Percentiles rank a stretch among this genome's conserved stretches.
Evolutionary conservation across 2,113 vertebrate species (phyloP).

Genomic region (Daphoenositta chrysoptera): DNA sequence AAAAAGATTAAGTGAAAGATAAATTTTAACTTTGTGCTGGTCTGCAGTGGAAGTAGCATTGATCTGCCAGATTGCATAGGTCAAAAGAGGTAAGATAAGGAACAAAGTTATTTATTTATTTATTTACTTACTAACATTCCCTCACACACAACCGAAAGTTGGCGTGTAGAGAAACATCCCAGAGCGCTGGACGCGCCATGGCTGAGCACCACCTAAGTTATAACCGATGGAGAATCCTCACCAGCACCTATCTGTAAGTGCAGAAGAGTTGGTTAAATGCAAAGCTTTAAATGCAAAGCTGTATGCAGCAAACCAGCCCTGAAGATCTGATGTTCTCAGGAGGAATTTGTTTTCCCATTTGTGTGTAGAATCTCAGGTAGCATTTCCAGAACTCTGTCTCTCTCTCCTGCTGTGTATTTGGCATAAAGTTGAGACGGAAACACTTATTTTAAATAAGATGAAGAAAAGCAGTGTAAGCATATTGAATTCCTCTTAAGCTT

Average conservation of each 20-base stretch:
- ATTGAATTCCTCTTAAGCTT: conserved; percentile 16
- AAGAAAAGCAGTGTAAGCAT: not conserved
- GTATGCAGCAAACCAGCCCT: not conserved
- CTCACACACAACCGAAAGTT: not conserved
- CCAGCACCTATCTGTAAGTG: not conserved
- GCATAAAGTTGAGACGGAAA: not conserved
- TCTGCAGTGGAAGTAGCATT: not conserved
- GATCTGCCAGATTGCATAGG: not conserved
- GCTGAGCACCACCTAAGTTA: not conserved
- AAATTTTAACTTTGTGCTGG: not conserved
- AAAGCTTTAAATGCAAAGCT: not conserved
- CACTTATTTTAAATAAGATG: not conserved
- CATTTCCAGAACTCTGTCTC: not conserved
- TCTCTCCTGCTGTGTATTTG: conserved; percentile 6
- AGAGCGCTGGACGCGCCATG: not conserved
- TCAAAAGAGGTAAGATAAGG: not conserved
- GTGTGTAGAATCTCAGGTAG: not conserved
- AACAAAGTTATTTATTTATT: not conserved
- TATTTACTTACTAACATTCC: not conserved
- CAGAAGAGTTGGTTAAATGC: not conserved
- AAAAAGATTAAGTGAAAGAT: not conserved
- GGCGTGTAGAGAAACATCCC: not conserved
- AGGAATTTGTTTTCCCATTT: conserved; percentile 1
- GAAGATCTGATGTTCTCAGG: not conserved
- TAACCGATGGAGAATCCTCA: not conserved